These are phyloP conservation scores for Drosophila parabipectinata DNA, from an alignment of 1,140 invertebrate species.

Conservation along the genomic window DNA sequence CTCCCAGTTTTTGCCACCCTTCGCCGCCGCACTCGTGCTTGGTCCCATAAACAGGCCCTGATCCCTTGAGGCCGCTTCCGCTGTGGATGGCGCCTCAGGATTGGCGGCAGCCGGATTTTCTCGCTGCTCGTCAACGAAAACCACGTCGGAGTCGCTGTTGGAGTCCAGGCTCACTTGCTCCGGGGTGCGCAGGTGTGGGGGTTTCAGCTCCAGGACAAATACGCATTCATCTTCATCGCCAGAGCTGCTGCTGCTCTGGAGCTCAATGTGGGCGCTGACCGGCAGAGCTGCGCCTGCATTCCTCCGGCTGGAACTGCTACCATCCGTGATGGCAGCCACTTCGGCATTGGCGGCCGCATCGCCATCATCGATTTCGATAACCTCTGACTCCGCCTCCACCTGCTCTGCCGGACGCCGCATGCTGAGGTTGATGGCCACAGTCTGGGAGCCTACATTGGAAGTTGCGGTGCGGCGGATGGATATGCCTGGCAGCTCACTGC, in stretches of 20 bases:
- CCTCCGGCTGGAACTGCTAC: conserved; percentile 49
- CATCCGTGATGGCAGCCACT: conserved; percentile 67
- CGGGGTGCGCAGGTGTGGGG: conserved; percentile 86
- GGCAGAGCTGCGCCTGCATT: conserved; percentile 61
- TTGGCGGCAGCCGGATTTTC: conserved; percentile 3
- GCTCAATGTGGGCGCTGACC: conserved; percentile 72
- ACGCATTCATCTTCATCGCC: conserved; percentile 75
- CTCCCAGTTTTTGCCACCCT: conserved; percentile 62
- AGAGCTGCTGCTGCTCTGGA: conserved; percentile 64
- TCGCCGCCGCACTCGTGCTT: conserved; percentile 72
- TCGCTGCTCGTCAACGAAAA: conserved; percentile 83
- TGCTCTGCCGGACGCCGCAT: conserved; percentile 61
- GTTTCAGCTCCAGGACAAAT: conserved; percentile 84
- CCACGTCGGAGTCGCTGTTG: conserved; percentile 86
- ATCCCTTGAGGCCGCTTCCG: conserved; percentile 4
- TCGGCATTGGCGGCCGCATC: conserved; percentile 72
- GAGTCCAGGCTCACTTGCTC: conserved; percentile 86
- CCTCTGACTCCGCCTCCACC: conserved; percentile 12
- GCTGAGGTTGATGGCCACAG: conserved; percentile 70
- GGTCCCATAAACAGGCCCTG: conserved; percentile 62
- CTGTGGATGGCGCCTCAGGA: not conserved
- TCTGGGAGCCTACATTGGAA: conserved; percentile 69
- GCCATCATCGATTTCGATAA: conserved; percentile 75
- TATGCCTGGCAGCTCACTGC: conserved; percentile 67
- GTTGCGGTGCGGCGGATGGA: conserved; percentile 65